Percentiles rank a stretch among this genome's conserved stretches.
Conservation (phyloP, 2,113 vertebrate species). For the Vireo altiloquus region DNA sequence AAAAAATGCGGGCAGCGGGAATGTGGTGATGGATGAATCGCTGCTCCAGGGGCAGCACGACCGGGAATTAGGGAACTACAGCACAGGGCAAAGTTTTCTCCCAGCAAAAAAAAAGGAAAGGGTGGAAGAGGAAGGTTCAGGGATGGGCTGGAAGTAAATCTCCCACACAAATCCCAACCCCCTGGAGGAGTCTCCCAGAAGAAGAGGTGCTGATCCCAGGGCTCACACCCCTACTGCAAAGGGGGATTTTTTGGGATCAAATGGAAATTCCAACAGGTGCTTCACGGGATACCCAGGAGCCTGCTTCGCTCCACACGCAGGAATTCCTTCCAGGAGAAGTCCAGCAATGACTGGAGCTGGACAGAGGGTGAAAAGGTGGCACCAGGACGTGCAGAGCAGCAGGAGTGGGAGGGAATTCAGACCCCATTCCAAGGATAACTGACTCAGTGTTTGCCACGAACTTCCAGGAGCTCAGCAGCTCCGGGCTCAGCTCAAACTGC, state of each 20-base stretch:
- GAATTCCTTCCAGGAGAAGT: neutral
- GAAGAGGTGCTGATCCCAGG: fast-evolving
- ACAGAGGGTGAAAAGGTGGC: fast-evolving
- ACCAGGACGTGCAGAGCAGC: neutral
- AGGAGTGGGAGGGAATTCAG: fast-evolving
- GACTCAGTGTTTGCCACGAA: fast-evolving
- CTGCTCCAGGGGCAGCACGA: fast-evolving
- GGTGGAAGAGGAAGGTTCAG: neutral
- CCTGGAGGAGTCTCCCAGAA: neutral
- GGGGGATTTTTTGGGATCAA: fast-evolving
- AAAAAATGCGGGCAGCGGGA: fast-evolving
- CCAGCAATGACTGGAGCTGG: fast-evolving
- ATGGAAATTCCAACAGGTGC: fast-evolving
- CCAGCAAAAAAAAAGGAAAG: fast-evolving
- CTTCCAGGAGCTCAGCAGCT: fast-evolving
- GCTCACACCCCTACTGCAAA: fast-evolving
- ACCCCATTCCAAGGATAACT: fast-evolving
- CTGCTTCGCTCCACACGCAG: fast-evolving
- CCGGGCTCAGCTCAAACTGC: fast-evolving
- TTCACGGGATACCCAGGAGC: fast-evolving
- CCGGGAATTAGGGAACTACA: fast-evolving
- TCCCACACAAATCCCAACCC: fast-evolving
- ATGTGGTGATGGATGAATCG: fast-evolving
- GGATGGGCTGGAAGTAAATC: neutral
- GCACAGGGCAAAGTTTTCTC: fast-evolving